Percentiles rank a stretch among this genome's conserved stretches.
Conservation (phyloP, 2,888 invertebrate genomes). For the Hypercompe scribonia region DNA sequence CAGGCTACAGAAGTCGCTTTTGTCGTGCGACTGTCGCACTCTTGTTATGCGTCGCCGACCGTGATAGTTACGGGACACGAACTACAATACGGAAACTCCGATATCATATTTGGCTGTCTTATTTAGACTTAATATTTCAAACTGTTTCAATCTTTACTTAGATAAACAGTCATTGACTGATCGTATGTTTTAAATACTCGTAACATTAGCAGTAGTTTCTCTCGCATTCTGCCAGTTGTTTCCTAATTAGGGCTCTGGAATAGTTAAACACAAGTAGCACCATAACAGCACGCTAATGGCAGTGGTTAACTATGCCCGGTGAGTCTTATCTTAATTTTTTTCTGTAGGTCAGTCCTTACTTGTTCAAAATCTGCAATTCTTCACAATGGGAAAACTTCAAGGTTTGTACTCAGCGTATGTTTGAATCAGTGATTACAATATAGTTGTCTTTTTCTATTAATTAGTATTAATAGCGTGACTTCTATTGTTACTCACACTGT, state of each 20-base stretch:
- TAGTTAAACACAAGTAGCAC: neutral
- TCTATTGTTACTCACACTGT: conserved; percentile 15
- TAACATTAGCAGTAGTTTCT: neutral
- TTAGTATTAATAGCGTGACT: conserved; percentile 11
- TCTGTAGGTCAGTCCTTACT: neutral
- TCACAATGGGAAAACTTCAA: neutral
- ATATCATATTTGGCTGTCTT: conserved; percentile 21
- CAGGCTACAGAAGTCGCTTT: conserved; percentile 68
- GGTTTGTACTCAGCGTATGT: neutral
- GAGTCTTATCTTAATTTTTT: neutral
- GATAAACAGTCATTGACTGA: neutral
- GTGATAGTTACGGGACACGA: conserved; percentile 46
- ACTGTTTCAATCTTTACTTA: neutral
- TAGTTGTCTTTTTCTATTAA: neutral
- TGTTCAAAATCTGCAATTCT: neutral
- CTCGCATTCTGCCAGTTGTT: neutral
- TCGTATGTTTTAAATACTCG: neutral
- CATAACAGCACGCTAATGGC: neutral
- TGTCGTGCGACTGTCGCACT: conserved; percentile 55
- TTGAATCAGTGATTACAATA: neutral
- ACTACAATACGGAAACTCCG: conserved; percentile 30
- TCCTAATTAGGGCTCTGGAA: neutral
- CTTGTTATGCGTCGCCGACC: conserved; percentile 48
- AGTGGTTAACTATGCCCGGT: neutral
- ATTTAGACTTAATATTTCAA: neutral